Evolutionary conservation across 37 sponge, comb jelly and placozoan species (phyloP), one percentile per base, ranked within the genome.

Genomic region (Aplysina aerophoba): DNA sequence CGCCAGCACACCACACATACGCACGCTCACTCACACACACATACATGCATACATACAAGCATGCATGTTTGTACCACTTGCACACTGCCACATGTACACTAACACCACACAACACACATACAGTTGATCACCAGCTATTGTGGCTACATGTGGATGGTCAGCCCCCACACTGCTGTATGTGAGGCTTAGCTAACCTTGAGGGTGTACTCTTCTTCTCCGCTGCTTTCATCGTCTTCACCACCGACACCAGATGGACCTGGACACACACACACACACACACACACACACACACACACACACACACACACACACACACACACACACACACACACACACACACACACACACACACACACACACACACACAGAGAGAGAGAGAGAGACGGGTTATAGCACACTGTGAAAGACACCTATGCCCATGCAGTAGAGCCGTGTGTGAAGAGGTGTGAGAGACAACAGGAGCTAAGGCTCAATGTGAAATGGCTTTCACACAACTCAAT

Each of bases 131-230:
- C 50, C 50, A 44, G 50, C 50, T 44, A 44, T 8, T 44, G 50
- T 44, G 8, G 50, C 50, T 44, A 44, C 8, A 8, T 44, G 50
- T 44, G 8, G 50, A 8, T 44, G 8, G 50, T 8, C 50, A 44
- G 8, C 8, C 50, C 50, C 50, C 8, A 44, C 50, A 44, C 50
- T 8, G 3, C 50, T 8, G 8, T 44, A 44, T 44, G n/a, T n/a
- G n/a, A n/a, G 55, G 61, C 8, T 30, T 28, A 4, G 41, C 66
- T 54, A 36, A 89, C 89, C 80, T 40, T 89, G 12, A 89, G 27
- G 16, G 84, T 91, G 33, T 71, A 66, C 33, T 80, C 91, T 28
- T 91, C 86, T 17, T 84, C 83, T 30, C 79, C 63, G 33, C 60
- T 50, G 17, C 73, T 79, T 35, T 88, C 81, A 6, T 78, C 80